phyloP scores from a whole-genome alignment of 2,888 invertebrate genomes.

The Hemicrepidius hirtus region DNA sequence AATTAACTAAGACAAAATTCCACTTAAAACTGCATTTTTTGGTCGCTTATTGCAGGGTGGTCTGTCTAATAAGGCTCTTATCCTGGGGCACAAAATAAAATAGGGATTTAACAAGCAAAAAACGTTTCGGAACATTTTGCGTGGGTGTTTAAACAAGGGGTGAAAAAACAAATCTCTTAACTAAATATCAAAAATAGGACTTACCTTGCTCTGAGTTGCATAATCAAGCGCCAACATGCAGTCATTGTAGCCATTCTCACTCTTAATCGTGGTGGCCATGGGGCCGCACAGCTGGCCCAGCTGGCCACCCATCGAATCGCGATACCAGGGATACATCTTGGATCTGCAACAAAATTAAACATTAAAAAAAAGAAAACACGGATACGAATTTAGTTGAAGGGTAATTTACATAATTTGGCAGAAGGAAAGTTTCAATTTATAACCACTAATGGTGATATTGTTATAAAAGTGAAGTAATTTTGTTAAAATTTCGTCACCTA shows the following conservation, averaged over 20 bases:
- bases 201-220: slow-evolving; percentile 80
- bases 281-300: slow-evolving; percentile 75
- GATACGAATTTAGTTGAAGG: background rate
- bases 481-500: slow-evolving; percentile 3
- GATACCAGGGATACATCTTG: slow-evolving; percentile 80
- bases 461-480: slow-evolving; percentile 2
- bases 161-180: too few species aligned
- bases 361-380: background rate
- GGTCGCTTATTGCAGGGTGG: too few species aligned
- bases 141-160: too few species aligned
- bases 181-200: slow-evolving; percentile 59
- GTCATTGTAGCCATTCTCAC: slow-evolving; percentile 81
- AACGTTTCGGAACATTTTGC: too few species aligned
- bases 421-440: slow-evolving; percentile 4
- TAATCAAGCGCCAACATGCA: slow-evolving; percentile 83
- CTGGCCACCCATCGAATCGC: slow-evolving; percentile 76
- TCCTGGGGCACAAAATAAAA: too few species aligned
- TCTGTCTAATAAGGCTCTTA: too few species aligned
- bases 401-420: background rate
- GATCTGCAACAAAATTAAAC: slow-evolving; percentile 58
- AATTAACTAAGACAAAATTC: too few species aligned
- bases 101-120: too few species aligned
- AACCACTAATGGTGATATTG: background rate
- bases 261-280: slow-evolving; percentile 78
- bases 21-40: too few species aligned